Percentiles rank a stretch among this genome's conserved stretches.
phyloP scores from a whole-genome alignment of 2,888 invertebrate genomes.

The Incurvaria masculella region DNA sequence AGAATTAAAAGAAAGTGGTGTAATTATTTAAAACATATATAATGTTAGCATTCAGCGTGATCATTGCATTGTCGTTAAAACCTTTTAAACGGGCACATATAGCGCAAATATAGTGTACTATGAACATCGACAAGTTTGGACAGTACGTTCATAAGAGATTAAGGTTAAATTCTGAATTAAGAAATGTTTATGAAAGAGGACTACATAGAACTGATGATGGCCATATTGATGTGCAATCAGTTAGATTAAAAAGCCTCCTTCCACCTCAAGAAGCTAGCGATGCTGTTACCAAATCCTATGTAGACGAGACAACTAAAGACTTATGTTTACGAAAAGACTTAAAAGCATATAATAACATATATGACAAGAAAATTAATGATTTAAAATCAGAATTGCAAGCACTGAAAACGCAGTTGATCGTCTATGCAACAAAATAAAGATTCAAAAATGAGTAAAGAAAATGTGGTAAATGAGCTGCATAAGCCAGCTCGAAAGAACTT shows the following conservation, averaged over 20 bases:
- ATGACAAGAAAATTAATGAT: background rate
- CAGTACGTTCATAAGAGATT: no score
- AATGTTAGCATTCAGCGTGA: no score
- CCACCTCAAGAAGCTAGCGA: background rate
- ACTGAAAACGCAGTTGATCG: background rate
- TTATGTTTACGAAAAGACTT: background rate
- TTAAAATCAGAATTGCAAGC: background rate
- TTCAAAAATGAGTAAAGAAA: constrained; percentile 14
- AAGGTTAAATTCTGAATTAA: background rate
- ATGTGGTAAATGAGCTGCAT: constrained; percentile 25
- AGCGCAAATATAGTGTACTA: no score
- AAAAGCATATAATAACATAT: background rate
- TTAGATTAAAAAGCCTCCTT: background rate
- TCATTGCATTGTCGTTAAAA: no score
- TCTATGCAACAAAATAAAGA: constrained; percentile 17
- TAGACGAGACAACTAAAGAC: background rate
- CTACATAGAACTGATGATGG: background rate
- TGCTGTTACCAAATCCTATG: no score
- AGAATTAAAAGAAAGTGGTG: constrained; percentile 16
- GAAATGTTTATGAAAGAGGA: background rate
- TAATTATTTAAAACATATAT: constrained; percentile 6
- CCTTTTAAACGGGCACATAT: no score
- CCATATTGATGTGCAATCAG: background rate
- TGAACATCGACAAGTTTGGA: no score
- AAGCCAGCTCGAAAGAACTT: constrained; percentile 27